Percentiles rank a stretch among this genome's conserved stretches.
Evolutionary conservation across 2,113 vertebrate species (phyloP).

Genomic region (Aythya baeri): DNA sequence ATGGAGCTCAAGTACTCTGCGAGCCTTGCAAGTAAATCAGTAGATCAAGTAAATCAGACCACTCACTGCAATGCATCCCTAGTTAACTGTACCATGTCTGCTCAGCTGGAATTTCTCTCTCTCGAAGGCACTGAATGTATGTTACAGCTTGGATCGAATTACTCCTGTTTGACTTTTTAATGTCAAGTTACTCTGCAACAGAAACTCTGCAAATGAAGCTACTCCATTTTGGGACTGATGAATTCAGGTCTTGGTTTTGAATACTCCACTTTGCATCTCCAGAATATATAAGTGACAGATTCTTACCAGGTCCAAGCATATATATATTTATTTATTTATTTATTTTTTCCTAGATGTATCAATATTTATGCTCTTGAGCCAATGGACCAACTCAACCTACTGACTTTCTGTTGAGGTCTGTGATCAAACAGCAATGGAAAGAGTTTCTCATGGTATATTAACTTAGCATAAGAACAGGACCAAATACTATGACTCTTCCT

Average conservation of each 20-base stretch:
- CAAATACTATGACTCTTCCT: neutral
- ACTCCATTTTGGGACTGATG: neutral
- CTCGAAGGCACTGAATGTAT: neutral
- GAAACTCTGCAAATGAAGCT: neutral
- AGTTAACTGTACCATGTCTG: neutral
- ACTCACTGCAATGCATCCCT: neutral
- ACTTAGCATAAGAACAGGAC: neutral
- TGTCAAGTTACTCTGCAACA: neutral
- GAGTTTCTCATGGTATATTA: neutral
- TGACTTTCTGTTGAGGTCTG: neutral
- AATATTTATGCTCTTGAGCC: neutral
- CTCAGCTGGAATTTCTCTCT: neutral
- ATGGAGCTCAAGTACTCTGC: too few species aligned
- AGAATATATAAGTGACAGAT: neutral
- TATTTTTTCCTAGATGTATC: too few species aligned
- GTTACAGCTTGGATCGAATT: neutral
- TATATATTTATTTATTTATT: too few species aligned
- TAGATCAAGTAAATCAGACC: neutral
- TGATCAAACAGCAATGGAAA: neutral
- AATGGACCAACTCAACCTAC: neutral
- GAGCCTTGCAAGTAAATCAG: neutral
- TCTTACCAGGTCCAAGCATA: neutral
- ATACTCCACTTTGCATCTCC: neutral
- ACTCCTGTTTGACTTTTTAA: neutral
- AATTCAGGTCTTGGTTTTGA: neutral